A percentile compares a stretch with the other conserved stretches of the same genome.
phyloP scores from a whole-genome alignment of 2,113 vertebrate species.

The Callionymus lyra region DNA sequence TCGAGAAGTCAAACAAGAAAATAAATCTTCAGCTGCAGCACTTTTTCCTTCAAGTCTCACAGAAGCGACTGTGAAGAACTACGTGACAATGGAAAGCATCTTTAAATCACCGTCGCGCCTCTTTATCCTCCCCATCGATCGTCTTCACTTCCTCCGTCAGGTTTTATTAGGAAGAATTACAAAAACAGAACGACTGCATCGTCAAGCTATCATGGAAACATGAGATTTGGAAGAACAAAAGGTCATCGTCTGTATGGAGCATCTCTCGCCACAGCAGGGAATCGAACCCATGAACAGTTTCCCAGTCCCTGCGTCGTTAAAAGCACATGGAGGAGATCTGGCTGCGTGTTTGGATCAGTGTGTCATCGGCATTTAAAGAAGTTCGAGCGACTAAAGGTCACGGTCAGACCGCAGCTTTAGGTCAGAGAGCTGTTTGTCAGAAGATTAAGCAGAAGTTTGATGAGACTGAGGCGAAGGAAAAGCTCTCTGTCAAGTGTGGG shows the following conservation, averaged over 20 bases:
- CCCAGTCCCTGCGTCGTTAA: conserved; percentile 5
- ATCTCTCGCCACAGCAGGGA: conserved; percentile 5
- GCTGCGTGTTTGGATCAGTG: conserved; percentile 17
- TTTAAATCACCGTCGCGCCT: conserved; percentile 35
- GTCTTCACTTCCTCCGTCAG: conserved; percentile 16
- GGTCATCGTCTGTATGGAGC: not conserved
- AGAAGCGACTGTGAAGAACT: conserved; percentile 8
- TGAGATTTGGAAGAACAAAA: conserved; percentile 1
- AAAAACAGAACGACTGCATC: conserved; percentile 20
- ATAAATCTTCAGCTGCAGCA: not conserved
- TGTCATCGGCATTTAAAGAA: conserved; percentile 23
- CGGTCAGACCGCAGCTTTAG: conserved; percentile 10
- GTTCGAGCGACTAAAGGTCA: conserved; percentile 13
- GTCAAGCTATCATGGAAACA: conserved; percentile 16
- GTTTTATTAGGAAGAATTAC: not conserved
- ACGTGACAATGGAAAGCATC: conserved; percentile 31
- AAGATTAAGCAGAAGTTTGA: conserved; percentile 18
- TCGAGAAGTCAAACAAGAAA: too few species aligned
- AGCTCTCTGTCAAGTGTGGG: conserved; percentile 28
- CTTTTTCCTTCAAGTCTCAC: not conserved
- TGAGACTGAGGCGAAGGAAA: conserved; percentile 20
- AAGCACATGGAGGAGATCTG: conserved; percentile 6
- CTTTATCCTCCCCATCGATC: conserved; percentile 45
- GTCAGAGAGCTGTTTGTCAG: too few species aligned
- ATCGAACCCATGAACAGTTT: conserved; percentile 9